Evolutionary conservation across 2,113 vertebrate species (phyloP).

Genomic region (Mastomys coucha): DNA sequence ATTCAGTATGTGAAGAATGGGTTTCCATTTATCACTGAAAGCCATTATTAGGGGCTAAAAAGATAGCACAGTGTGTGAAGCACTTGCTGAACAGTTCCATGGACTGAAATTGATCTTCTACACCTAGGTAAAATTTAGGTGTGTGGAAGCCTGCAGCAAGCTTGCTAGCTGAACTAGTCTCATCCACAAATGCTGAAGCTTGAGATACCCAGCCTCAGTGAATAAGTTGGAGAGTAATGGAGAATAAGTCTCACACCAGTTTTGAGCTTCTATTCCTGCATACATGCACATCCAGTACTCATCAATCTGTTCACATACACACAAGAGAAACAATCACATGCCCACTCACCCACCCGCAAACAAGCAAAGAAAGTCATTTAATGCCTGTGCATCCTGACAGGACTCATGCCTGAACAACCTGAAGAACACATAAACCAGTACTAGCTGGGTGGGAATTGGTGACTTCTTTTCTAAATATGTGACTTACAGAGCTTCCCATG

Average conservation of each 20-base stretch:
- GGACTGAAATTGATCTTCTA: not conserved
- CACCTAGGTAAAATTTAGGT: not conserved
- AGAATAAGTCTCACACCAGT: not conserved
- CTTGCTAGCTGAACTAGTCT: not conserved
- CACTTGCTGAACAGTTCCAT: not conserved
- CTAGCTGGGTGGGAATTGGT: too few relatives aligned
- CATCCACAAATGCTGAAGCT: not conserved
- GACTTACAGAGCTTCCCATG: not conserved
- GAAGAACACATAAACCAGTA: not conserved
- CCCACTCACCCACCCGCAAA: not conserved
- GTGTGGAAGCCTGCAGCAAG: not conserved
- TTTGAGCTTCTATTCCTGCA: not conserved
- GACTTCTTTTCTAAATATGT: not conserved
- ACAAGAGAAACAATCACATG: not conserved
- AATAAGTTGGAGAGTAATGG: not conserved
- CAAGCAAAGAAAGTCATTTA: too few relatives aligned
- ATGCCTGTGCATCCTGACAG: accelerated
- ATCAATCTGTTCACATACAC: not conserved
- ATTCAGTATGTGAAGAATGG: too few relatives aligned
- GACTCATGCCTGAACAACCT: not conserved
- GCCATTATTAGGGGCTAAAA: accelerated
- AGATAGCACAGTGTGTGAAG: not conserved
- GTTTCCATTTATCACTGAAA: not conserved
- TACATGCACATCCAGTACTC: not conserved
- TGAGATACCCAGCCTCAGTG: not conserved